Base-by-base conservation (phyloP, 1,140 invertebrate species). In the Lepidostoma basale region DNA sequence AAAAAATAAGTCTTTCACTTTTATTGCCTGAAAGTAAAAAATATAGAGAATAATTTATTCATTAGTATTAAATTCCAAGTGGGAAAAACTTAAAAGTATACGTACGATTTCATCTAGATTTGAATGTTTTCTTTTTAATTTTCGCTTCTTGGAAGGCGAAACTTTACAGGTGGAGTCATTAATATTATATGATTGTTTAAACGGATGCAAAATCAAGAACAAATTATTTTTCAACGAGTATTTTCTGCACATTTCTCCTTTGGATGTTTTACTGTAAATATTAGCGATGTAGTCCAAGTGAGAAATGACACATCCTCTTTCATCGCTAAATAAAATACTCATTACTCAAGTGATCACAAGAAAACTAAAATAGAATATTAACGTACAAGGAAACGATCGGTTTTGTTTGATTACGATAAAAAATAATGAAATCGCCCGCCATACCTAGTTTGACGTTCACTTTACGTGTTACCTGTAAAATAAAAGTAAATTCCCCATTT, bases 1-100 rank as follows among this genome's bases (percentile, higher is more conserved):
- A 40, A n/a, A n/a, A 12, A 62, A 68, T 23, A 45, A 45, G 26
- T 65, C 9, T 54, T 68, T 65, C 9, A 72, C 20, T 52, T 62
- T 28, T 26, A 16, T 0, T 33, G 56, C 44, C 70, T 72, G 33
- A 26, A 71, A 71, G 23, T 44, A 42, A 60, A 40, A 42, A 5
- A 59, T 20, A 22, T 36, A 28, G 16, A 8, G 4, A 44, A 5
- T 5, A 44, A 44, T 5, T 9, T 39, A 12, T 9, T 58, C 12
- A 18, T 58, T 20, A 62, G 0, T 25, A 12, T 3, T 23, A 14
- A 10, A 16, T 44, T 26, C 5, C n/a, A 26, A 28, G 23, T 9
- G 9, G 1, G 36, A 62, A 12, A 12, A 26, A 4, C 9, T 1
- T 18, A 49, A 40, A 1, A 42, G 23, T 40, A 23, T 40, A 40